Evolutionary conservation across 23 tunicate species (phyloP).

Genomic region (Halocynthia roretzi): DNA sequence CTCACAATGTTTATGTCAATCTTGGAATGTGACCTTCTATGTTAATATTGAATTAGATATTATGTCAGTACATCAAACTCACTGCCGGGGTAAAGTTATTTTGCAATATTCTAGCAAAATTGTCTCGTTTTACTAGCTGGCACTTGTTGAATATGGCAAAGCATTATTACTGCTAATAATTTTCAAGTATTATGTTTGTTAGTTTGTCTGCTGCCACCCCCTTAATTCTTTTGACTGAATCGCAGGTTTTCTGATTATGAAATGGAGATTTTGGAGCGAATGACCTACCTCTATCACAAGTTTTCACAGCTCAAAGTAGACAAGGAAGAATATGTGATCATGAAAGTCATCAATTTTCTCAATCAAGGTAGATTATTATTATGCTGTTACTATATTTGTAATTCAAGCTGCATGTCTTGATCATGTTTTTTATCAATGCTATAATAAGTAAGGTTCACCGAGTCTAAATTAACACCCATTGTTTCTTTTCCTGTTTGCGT

Average conservation of each 20-base stretch:
- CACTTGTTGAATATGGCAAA: not conserved
- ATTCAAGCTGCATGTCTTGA: not conserved
- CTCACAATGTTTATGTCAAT: too few species aligned
- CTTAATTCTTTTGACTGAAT: not conserved
- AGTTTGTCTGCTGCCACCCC: not conserved
- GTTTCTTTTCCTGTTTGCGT: not conserved
- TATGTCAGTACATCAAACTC: too few species aligned
- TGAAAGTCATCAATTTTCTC: conserved; percentile 92
- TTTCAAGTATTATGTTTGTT: not conserved
- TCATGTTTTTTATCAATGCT: not conserved
- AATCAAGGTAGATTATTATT: conserved; percentile 63
- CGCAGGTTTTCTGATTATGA: conserved; percentile 66
- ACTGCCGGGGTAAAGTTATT: not conserved
- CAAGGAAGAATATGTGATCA: conserved; percentile 89
- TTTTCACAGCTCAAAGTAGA: conserved; percentile 67
- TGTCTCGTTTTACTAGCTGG: too few species aligned
- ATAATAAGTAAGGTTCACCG: not conserved
- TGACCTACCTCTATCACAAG: conserved; percentile 59
- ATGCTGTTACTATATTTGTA: not conserved
- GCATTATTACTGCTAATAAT: not conserved
- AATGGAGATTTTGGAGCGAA: conserved; percentile 77
- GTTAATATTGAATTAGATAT: too few species aligned
- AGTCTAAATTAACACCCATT: not conserved
- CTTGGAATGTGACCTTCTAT: too few species aligned
- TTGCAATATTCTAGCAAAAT: too few species aligned